A percentile compares a stretch with the other conserved stretches of the same genome.
Evolutionary conservation across 2,888 invertebrate species (phyloP).

Genomic region (Agonopterix heracliana): DNA sequence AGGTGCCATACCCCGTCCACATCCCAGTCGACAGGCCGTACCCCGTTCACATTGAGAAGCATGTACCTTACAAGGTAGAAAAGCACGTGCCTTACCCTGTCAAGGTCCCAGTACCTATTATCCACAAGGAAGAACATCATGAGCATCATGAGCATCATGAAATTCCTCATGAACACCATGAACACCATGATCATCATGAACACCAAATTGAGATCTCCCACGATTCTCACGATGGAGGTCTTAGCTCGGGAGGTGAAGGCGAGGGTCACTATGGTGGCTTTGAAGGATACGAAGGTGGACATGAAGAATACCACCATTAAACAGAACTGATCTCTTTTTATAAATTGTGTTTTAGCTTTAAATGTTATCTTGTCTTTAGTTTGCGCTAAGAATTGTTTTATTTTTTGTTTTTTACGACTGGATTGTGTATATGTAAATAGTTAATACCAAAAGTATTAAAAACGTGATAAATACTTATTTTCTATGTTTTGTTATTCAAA

Average conservation of each 20-base stretch:
- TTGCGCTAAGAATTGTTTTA: conserved; percentile 43
- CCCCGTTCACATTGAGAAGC: conserved; percentile 80
- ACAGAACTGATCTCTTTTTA: conserved; percentile 67
- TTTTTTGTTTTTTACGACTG: conserved; percentile 44
- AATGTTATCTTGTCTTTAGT: conserved; percentile 69
- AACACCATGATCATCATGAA: conserved; percentile 33
- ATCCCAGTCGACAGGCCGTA: conserved; percentile 77
- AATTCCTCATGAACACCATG: conserved; percentile 21
- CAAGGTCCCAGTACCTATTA: conserved; percentile 81
- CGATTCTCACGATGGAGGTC: neutral
- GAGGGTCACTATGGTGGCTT: conserved; percentile 21
- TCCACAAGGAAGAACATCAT: conserved; percentile 62
- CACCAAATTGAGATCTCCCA: neutral
- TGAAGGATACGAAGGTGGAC: conserved; percentile 33
- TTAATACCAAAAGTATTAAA: conserved; percentile 62
- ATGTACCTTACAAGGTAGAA: conserved; percentile 80
- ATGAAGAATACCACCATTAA: conserved; percentile 59
- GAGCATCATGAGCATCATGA: conserved; percentile 41
- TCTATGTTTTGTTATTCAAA: neutral
- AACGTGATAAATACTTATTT: conserved; percentile 39
- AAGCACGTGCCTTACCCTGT: conserved; percentile 82
- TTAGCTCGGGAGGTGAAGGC: conserved; percentile 22
- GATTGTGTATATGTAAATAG: conserved; percentile 57
- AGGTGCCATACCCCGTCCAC: conserved; percentile 79
- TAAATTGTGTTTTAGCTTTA: conserved; percentile 57